Base-by-base conservation (phyloP, 2,888 invertebrate species). In the Peribatodes rhomboidaria region DNA sequence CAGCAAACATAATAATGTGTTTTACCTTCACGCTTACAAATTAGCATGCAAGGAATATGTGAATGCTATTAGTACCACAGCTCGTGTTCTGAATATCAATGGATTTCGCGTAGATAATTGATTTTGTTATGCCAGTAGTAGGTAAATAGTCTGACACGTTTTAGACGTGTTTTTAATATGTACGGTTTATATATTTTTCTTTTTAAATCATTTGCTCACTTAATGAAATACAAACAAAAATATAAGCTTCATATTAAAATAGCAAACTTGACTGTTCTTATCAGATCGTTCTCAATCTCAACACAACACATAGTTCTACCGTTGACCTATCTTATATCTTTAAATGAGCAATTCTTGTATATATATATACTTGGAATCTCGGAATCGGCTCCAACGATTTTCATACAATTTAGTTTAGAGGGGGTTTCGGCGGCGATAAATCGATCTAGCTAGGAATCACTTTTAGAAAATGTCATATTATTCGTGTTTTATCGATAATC, bases 41-140 rank as follows among this genome's bases (percentile, higher is more conserved):
- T 72, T 69, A 74, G 74, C 73, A 74, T 74, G 70, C 74, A 68
- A 66, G 65, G 70, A 61, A 68, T 72, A 69, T 46, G 66, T 69
- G 71, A 68, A 71, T 69, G 62, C 52, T 67, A 69, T 72, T 71
- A 75, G 69, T 68, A 63, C 60, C 47, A 53, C 53, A 52, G 61
- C 58, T 47, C 68, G 62, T 61, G 70, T 16, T 44, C 37, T 61
- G 72, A 74, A 74, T 74, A 44, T 31, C 57, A 69, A 72, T 70
- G 65, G 67, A 52, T 68, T 65, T 54, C 67, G 61, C 70, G 65
- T 61, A 68, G 62, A 67, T 50, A 65, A 59, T 65, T 70, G 65
- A 53, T 68, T 66, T 64, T 50, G 49, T 53, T 56, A 60, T 67
- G 57, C 66, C 60, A 60, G 49, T 52, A 35, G 16, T 59, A 39